Conservation (phyloP, 2,113 vertebrate genomes). For the Ariopsis seemanni region DNA sequence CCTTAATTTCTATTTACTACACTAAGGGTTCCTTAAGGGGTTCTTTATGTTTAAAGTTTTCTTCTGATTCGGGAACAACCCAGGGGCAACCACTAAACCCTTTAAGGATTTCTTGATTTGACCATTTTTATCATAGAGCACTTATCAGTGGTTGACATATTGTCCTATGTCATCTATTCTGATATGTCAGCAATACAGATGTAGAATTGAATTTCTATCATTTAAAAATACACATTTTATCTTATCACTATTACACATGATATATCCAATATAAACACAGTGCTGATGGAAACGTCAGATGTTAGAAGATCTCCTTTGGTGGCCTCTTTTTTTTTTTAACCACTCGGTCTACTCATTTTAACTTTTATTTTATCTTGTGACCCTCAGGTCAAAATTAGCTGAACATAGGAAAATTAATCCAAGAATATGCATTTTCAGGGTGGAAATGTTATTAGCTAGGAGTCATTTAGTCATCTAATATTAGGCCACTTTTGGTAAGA, state of each 20-base stretch:
- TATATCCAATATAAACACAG: not conserved
- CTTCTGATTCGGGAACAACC: not conserved
- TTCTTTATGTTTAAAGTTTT: not conserved
- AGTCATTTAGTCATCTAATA: not conserved
- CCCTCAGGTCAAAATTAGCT: not conserved
- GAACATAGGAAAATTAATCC: not conserved
- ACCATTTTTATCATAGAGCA: not conserved
- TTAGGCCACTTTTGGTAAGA: not conserved
- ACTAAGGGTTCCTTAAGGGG: not conserved
- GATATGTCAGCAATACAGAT: not conserved
- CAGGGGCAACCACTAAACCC: not conserved
- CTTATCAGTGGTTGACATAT: not conserved
- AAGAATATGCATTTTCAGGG: not conserved
- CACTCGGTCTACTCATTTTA: not conserved
- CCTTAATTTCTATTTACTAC: not conserved
- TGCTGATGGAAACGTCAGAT: not conserved
- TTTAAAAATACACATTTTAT: not conserved
- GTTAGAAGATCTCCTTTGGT: not conserved
- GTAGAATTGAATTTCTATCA: not conserved
- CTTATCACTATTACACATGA: not conserved
- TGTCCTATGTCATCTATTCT: not conserved
- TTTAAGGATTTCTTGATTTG: not conserved
- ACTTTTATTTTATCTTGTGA: constrained; percentile 4
- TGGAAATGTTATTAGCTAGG: not conserved
- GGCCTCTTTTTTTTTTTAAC: not conserved